Conservation (phyloP, 2,797 vertebrate species). For the Sparus aurata region DNA sequence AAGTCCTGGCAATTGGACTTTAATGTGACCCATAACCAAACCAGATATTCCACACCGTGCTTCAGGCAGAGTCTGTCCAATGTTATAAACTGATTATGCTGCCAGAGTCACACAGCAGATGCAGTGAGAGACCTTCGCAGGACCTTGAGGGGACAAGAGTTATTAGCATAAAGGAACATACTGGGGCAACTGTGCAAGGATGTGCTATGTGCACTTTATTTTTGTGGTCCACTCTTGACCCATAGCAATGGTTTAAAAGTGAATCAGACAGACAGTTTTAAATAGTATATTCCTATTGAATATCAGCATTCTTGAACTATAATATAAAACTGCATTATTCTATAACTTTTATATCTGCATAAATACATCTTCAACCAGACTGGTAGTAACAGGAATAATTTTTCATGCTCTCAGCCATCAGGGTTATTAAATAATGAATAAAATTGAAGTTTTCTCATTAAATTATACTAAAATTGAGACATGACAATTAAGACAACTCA, state of each 20-base stretch:
- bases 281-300: neutral
- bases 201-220: constrained; percentile 16
- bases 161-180: constrained; percentile 33
- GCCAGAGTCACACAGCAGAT: constrained; percentile 37
- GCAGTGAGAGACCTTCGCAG: constrained; percentile 28
- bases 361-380: neutral
- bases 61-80: constrained; percentile 47
- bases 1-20: constrained; percentile 25
- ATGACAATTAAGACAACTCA: neutral
- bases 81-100: constrained; percentile 53
- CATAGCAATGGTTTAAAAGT: neutral
- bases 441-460: neutral
- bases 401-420: neutral
- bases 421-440: neutral
- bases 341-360: neutral
- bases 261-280: neutral
- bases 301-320: neutral
- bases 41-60: constrained; percentile 37
- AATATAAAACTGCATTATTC: neutral
- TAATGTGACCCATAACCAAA: constrained; percentile 50
- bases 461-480: neutral
- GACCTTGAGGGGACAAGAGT: constrained; percentile 39
- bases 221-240: neutral
- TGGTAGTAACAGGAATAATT: neutral
- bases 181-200: constrained; percentile 4